phyloP scores from a whole-genome alignment of 2,888 invertebrate genomes.

The Harpalus rubripes region DNA sequence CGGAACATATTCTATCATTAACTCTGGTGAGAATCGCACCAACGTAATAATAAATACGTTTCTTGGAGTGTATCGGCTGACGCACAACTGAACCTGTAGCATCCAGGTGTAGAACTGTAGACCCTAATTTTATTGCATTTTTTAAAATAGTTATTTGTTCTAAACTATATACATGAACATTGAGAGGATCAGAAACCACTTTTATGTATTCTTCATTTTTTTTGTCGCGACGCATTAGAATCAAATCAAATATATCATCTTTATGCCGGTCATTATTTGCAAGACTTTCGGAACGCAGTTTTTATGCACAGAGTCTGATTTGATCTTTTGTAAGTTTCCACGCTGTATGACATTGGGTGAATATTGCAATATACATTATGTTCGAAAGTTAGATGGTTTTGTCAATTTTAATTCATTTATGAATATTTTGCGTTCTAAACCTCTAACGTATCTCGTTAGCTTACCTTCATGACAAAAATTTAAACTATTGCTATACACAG shows the following conservation, averaged over 20 bases:
- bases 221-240: neutral
- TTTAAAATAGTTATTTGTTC: neutral
- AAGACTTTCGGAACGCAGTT: neutral
- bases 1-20: slow-evolving; percentile 21
- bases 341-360: neutral
- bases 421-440: neutral
- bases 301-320: neutral
- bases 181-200: neutral
- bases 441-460: neutral
- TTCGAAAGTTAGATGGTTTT: neutral
- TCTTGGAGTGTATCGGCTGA: neutral
- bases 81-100: slow-evolving; percentile 45
- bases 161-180: neutral
- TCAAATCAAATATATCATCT: neutral
- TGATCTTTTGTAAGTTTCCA: neutral
- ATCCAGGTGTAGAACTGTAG: neutral
- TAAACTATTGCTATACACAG: neutral
- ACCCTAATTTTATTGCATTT: neutral
- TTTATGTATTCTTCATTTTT: neutral
- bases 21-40: slow-evolving; percentile 7
- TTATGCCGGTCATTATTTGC: neutral
- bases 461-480: neutral
- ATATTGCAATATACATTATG: neutral
- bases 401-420: neutral
- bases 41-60: slow-evolving; percentile 22